Evolutionary conservation across 1,140 invertebrate species (phyloP), one percentile per base, ranked within the genome.

Genomic region (Trissolcus basalis): DNA sequence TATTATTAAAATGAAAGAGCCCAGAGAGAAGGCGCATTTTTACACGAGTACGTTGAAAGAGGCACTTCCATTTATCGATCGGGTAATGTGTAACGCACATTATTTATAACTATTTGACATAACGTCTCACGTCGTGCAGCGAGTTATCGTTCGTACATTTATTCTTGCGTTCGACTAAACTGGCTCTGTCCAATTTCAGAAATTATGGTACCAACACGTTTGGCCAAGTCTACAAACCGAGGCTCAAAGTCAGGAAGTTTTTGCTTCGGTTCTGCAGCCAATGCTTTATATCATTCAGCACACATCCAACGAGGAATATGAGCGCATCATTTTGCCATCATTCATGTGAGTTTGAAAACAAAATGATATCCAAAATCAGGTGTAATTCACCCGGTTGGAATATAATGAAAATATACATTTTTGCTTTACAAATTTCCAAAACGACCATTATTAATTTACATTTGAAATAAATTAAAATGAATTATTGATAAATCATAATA

Each of bases 141-240:
- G 45, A 35, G 51, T 68, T 39, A 27, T 41, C 45, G n/a, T 49
- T 51, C 11, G 16, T 59, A 64, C 3, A 61, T 41, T 90, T 39
- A 39, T 39, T n/a, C n/a, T n/a, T n/a, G n/a, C n/a, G n/a, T 39
- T 11, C 36, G 2, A 35, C 36, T 11, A 4, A 11, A 39, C 36
- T 39, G n/a, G 9, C 9, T 39, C 1, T n/a, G 9, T 4, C 9
- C 9, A 11, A 11, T n/a, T 39, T 39, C 36, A 99, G 97, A 98
- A 98, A 95, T 89, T 98, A 12, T 96, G 96, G 92, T 98, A 97
- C 89, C 94, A 96, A 86, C 95, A 97, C 84, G 93, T 98, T 19
- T 97, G 97, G 94, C 96, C 96, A 13, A 94, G 93, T 81, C 89
- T 99, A 48, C 92, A 95, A 81, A 90, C 92, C 51, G 97, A 98